A percentile compares a stretch with the other conserved stretches of the same genome.
Evolutionary conservation across 2,113 vertebrate genomes (phyloP).

Genomic region (Romanogobio albipinnatus): DNA sequence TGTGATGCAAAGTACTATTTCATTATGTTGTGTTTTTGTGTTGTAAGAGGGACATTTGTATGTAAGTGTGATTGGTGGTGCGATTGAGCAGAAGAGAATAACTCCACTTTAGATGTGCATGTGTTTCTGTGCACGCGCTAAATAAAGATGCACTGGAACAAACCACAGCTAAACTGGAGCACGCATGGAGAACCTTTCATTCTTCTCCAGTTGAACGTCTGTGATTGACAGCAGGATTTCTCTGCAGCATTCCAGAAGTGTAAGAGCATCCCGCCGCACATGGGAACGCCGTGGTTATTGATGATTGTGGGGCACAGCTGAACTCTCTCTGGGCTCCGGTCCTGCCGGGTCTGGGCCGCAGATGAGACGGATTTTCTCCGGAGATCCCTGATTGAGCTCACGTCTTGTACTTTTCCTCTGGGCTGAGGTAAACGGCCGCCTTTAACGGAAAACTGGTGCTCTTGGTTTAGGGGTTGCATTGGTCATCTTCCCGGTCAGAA

Average conservation of each 20-base stretch:
- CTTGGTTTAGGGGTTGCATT: too few relatives aligned
- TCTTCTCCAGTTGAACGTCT: constrained; percentile 36
- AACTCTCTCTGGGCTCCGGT: constrained; percentile 54
- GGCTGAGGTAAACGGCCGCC: background rate
- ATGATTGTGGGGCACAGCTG: constrained; percentile 54
- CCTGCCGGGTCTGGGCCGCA: constrained; percentile 44
- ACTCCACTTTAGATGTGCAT: too few relatives aligned
- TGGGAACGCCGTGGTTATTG: constrained; percentile 58
- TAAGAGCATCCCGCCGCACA: constrained; percentile 29
- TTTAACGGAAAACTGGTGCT: background rate
- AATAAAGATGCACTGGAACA: background rate
- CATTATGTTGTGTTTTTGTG: background rate
- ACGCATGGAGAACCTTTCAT: background rate
- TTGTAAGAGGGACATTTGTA: background rate
- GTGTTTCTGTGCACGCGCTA: background rate
- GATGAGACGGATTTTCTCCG: constrained; percentile 58
- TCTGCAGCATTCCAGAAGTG: constrained; percentile 46
- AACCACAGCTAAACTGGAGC: background rate
- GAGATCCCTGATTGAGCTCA: constrained; percentile 52
- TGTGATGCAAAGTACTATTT: background rate
- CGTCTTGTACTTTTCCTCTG: background rate
- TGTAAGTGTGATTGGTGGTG: background rate
- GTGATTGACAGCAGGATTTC: constrained; percentile 50
- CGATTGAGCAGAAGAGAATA: background rate
- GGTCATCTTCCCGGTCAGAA: too few relatives aligned